Evolutionary conservation across 1,140 invertebrate genomes (phyloP), one percentile per base, ranked within the genome.

Genomic region (Pseudomyrmex cubaensis): DNA sequence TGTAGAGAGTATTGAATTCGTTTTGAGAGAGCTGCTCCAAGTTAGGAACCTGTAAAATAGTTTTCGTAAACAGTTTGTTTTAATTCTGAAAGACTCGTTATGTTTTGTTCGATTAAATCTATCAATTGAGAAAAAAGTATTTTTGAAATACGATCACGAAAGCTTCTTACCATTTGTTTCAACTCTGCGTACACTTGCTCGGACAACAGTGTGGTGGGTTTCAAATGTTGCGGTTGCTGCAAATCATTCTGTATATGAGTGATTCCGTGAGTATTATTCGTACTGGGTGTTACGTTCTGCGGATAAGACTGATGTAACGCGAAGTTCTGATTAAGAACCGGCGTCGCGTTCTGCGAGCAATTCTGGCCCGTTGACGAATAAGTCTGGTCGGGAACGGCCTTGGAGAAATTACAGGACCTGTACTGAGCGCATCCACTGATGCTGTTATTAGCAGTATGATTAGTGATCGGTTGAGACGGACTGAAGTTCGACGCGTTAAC

Each of bases 1-100:
- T 94, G 70, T 94, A 94, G 10, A 94, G 89, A 74, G 94, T 94
- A 89, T 94, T 94, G 61, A 94, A 94, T 82, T 94, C 94, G 57
- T 92, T 94, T 52, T 94, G 94, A 0, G 93, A 94, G 10, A 94
- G 61, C 57, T 94, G 92, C 13, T 94, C 93, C 3, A 94, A 74
- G 73, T 94, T 94, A 10, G 93, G 93, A 10, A 87, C 56, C 76
- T 80, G 63, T 22, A 80, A 80, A 70, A 61, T 59, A 50, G 59
- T 78, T 12, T 66, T 35, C 5, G 35, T 35, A 15, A 56, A 77
- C 50, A 22, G 57, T 59, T 50, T 1, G 35, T 35, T 7, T 5
- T 35, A 35, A 7, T 7, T 35, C 5, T 35, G 35, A 5, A 35
- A 35, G 5, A 35, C 5, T 1, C 35, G 0, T 35, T 35, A 35